phyloP scores from a whole-genome alignment of 2,888 invertebrate species.

The Eilema sororculum region DNA sequence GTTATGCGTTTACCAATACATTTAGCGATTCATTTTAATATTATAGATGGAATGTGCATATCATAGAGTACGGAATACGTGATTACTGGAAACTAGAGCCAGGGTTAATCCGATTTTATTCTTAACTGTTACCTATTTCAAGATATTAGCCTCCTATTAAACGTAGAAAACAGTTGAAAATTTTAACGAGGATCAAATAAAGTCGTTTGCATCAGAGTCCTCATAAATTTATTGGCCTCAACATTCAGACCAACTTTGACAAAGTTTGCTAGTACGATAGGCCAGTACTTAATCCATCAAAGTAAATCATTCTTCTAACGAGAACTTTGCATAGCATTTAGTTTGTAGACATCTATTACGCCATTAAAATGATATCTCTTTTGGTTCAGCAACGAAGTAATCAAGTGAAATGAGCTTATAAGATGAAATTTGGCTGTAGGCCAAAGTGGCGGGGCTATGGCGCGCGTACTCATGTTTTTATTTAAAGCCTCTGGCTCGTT shows the following conservation, averaged over 20 bases:
- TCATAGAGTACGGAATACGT: no score
- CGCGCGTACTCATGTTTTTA: constrained; percentile 49
- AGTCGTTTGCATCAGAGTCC: background rate
- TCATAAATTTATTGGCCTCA: background rate
- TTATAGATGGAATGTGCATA: no score
- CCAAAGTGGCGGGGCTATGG: constrained; percentile 54
- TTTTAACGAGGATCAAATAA: background rate
- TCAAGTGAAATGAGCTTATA: constrained; percentile 65
- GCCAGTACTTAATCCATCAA: background rate
- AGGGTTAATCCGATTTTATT: no score
- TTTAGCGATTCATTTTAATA: no score
- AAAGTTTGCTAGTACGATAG: background rate
- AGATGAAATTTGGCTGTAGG: constrained; percentile 59
- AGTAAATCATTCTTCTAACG: constrained; percentile 24
- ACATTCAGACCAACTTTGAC: background rate
- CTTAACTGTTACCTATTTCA: no score
- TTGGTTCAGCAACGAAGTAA: constrained; percentile 66
- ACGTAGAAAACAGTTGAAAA: background rate
- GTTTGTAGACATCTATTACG: constrained; percentile 59
- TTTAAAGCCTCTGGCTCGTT: constrained; percentile 49
- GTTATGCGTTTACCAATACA: no score
- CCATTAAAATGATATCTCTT: constrained; percentile 67
- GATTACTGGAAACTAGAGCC: no score
- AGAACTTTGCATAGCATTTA: constrained; percentile 34
- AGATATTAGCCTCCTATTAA: no score